Evolutionary conservation across 2,888 invertebrate species (phyloP), one percentile per base, ranked within the genome.

Genomic region (Osmoderma eremita): DNA sequence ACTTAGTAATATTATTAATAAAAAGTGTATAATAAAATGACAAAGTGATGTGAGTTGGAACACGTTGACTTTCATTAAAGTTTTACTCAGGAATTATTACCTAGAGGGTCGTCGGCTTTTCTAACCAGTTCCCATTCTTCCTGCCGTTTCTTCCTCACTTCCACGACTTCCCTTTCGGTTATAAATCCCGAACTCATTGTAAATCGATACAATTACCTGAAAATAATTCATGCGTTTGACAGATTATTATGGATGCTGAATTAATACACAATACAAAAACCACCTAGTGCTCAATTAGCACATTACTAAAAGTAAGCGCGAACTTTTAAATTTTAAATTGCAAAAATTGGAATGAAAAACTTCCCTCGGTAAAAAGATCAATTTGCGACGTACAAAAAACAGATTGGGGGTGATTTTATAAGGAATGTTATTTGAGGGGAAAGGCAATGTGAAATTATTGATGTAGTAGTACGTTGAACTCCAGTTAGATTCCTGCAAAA

Each of bases 71-170:
- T 41, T 22, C 24, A 24, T 45, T 3, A 10, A 15, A 42, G 13
- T 17, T 3, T 49, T 49, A 10, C 18, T 20, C 12, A 30, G 36
- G 38, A 36, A 36, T 49, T 30, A 18, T 63, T 58, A 97, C 97
- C 94, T 84, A 90, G 72, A 8, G 98, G 97, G 79, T 98, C 92
- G 73, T 95, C 94, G 30, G 94, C 91, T 67, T 91, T 91, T 72
- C 98, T 86, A 0, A 97, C 97, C 84, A 91, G 92, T 75, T 98
- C 97, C 98, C 98, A 98, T 88, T 98, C 97, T 80, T 95, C 95
- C 81, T 98, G 98, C 1, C 97, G 86, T 70, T 87, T 85, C 76
- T 89, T 87, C 58, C 92, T 87, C 39, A 90, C 89, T 77, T 96
- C 96, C 45, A 91, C 89, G 69, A 94, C 85, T 83, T 97, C 95